Evolutionary conservation across 2,888 invertebrate species (phyloP).

Genomic region (Conomelus anceps): DNA sequence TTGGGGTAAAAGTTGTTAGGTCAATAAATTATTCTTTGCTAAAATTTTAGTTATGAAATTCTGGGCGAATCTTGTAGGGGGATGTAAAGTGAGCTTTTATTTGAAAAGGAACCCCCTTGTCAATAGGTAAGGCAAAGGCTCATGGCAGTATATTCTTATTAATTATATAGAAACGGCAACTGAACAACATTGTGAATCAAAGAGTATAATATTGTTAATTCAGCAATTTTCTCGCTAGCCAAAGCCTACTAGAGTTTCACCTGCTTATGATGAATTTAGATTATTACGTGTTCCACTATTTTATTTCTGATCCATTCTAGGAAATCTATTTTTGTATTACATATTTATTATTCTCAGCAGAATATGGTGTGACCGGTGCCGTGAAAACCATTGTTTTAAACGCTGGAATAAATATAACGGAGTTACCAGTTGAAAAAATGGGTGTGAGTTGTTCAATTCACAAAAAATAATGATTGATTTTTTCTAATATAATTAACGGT

Average conservation of each 20-base stretch:
- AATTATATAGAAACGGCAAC: too few species aligned
- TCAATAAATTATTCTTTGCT: too few species aligned
- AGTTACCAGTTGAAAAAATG: not conserved
- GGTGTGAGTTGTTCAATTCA: not conserved
- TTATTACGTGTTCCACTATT: not conserved
- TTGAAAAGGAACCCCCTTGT: too few species aligned
- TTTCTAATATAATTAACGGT: not conserved
- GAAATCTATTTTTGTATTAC: not conserved
- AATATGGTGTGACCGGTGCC: not conserved
- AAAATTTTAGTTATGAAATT: too few species aligned
- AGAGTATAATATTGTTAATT: too few species aligned
- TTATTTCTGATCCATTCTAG: not conserved
- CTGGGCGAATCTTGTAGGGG: too few species aligned
- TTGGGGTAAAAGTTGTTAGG: too few species aligned
- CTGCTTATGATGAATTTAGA: not conserved
- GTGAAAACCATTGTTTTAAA: not conserved
- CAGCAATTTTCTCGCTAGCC: not conserved
- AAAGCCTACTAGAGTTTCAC: not conserved
- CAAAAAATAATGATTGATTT: not conserved
- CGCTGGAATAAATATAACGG: not conserved
- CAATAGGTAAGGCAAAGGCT: too few species aligned
- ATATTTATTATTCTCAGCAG: not conserved
- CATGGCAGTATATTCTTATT: too few species aligned
- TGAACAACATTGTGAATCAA: too few species aligned
- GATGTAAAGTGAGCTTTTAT: too few species aligned